A percentile compares a stretch with the other conserved stretches of the same genome.
Conservation (phyloP, 2,113 vertebrate species). For the Spea multiplicata region DNA sequence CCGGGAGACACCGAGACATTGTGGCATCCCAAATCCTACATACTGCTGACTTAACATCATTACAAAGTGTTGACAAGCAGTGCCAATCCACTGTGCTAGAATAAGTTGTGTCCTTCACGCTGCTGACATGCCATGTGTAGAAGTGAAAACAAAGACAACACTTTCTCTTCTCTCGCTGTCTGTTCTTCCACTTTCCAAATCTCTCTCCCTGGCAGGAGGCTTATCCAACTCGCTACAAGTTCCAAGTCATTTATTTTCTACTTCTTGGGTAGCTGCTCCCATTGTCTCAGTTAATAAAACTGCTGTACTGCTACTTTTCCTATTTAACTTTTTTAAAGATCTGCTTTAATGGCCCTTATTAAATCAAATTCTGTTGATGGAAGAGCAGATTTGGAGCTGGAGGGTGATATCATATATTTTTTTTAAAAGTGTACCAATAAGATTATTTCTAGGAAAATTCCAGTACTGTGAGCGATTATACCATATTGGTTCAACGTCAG, state of each 20-base stretch:
- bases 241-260: slow-evolving; percentile 40
- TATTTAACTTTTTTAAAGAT: slow-evolving; percentile 1
- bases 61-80: slow-evolving; percentile 47
- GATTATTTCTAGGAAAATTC: too few species aligned
- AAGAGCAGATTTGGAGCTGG: background rate
- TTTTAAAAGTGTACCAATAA: too few species aligned
- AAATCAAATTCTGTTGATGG: background rate
- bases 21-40: slow-evolving; percentile 2
- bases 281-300: slow-evolving; percentile 31
- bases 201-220: slow-evolving; percentile 36
- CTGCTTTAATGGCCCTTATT: background rate
- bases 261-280: slow-evolving; percentile 8
- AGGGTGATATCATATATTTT: background rate
- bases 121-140: slow-evolving; percentile 44
- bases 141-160: slow-evolving; percentile 49
- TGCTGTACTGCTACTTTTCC: slow-evolving; percentile 21
- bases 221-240: slow-evolving; percentile 40
- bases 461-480: too few species aligned
- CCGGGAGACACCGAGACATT: slow-evolving; percentile 32
- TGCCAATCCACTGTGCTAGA: slow-evolving; percentile 29
- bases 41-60: slow-evolving; percentile 15
- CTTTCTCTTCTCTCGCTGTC: slow-evolving; percentile 39
- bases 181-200: slow-evolving; percentile 27
- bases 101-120: slow-evolving; percentile 44
- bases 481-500: too few species aligned